phyloP scores from a whole-genome alignment of 2,888 invertebrate species.

The Drosophila antonietae region DNA sequence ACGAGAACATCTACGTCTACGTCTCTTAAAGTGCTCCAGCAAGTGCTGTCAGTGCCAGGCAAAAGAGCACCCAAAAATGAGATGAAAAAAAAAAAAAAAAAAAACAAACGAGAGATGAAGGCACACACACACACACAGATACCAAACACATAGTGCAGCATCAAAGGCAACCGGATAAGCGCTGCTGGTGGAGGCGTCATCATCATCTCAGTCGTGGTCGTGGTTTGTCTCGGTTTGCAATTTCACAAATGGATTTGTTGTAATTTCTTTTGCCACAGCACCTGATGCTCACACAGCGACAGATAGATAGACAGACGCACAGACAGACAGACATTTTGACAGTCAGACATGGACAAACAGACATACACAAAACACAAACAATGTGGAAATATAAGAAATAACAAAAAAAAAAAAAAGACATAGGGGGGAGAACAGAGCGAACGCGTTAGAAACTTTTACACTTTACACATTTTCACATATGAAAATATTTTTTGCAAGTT shows the following conservation, averaged over 20 bases:
- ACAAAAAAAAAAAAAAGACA: slow-evolving; percentile 30
- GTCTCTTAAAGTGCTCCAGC: slow-evolving; percentile 51
- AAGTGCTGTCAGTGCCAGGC: slow-evolving; percentile 51
- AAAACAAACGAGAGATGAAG: not conserved
- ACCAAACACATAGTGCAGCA: slow-evolving; percentile 15
- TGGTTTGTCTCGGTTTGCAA: slow-evolving; percentile 74
- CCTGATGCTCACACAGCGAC: slow-evolving; percentile 77
- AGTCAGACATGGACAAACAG: slow-evolving; percentile 37
- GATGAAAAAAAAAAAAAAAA: slow-evolving; percentile 18
- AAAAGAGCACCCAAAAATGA: slow-evolving; percentile 32
- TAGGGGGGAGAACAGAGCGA: slow-evolving; percentile 2
- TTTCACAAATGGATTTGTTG: slow-evolving; percentile 80
- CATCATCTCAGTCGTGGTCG: slow-evolving; percentile 39
- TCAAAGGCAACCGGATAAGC: slow-evolving; percentile 64
- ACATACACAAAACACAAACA: slow-evolving; percentile 45
- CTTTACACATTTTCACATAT: slow-evolving; percentile 77
- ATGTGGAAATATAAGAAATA: slow-evolving; percentile 64
- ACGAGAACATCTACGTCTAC: not conserved
- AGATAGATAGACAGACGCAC: slow-evolving; percentile 38
- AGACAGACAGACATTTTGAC: slow-evolving; percentile 19
- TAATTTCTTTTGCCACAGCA: slow-evolving; percentile 77
- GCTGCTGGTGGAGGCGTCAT: slow-evolving; percentile 38
- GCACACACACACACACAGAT: not conserved
- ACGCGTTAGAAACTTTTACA: slow-evolving; percentile 63
- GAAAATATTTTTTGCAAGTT: slow-evolving; percentile 76